Evolutionary conservation across 2,113 vertebrate species (phyloP).

Genomic region (Tylochromis polylepis): DNA sequence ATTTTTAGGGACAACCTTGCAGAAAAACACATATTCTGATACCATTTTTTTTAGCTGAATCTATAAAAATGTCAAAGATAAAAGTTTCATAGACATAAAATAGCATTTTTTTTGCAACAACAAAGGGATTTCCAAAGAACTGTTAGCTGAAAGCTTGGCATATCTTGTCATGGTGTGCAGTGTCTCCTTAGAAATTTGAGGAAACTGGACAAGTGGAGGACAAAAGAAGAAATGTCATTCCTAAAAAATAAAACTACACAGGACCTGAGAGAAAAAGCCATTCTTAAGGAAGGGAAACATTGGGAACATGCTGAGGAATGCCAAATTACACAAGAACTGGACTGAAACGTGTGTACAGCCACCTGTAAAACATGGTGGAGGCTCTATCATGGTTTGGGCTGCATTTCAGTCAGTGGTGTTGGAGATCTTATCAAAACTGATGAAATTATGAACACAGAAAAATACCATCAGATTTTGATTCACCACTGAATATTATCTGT

Average conservation of each 20-base stretch:
- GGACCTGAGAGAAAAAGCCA: neutral
- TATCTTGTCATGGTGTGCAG: neutral
- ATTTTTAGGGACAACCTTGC: neutral
- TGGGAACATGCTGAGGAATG: neutral
- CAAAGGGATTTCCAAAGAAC: neutral
- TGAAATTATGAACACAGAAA: neutral
- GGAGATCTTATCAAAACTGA: neutral
- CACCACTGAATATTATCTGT: neutral
- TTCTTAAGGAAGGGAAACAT: neutral
- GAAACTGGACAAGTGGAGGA: neutral
- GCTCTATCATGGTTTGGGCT: neutral
- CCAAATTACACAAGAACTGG: neutral
- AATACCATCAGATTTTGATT: neutral
- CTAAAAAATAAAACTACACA: neutral
- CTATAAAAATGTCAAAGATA: neutral
- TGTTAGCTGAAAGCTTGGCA: neutral
- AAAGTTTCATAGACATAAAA: neutral
- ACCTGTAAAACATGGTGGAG: neutral
- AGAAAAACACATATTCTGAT: neutral
- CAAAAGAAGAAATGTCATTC: neutral
- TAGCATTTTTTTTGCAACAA: neutral
- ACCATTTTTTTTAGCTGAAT: accelerated
- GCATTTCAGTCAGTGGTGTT: neutral
- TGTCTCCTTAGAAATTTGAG: neutral
- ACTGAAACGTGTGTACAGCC: neutral